These are phyloP conservation scores for Dasyornis broadbenti DNA, from an alignment of 2,113 vertebrate genomes.

Conservation along the genomic window DNA sequence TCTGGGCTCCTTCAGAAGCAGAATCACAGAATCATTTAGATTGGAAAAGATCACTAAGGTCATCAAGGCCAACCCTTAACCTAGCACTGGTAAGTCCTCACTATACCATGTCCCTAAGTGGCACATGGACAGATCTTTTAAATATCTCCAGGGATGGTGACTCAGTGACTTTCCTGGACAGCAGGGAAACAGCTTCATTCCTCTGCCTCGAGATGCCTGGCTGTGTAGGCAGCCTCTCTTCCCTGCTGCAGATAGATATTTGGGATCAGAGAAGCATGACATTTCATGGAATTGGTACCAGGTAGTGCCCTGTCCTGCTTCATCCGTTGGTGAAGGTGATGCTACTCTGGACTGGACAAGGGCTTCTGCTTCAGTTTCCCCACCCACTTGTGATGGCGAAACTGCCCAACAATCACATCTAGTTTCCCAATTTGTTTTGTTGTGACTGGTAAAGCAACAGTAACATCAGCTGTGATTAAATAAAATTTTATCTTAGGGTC, in stretches of 20 bases:
- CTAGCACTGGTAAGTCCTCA: not conserved
- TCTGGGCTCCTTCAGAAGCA: not conserved
- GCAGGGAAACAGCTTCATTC: not conserved
- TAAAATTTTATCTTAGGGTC: constrained; percentile 10
- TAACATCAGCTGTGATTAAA: not conserved
- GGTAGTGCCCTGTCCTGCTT: not conserved
- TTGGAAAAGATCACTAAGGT: not conserved
- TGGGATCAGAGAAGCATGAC: not conserved
- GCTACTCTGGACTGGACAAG: not conserved
- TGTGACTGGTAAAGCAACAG: not conserved
- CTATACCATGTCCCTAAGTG: not conserved
- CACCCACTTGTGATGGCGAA: not conserved
- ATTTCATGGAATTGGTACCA: not conserved
- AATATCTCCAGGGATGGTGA: not conserved
- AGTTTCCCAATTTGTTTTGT: not conserved
- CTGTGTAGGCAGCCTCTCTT: not conserved
- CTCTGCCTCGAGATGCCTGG: not conserved
- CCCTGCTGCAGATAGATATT: not conserved
- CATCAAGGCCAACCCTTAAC: not conserved
- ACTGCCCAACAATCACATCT: not conserved
- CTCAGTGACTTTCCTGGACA: not conserved
- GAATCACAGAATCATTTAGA: not conserved
- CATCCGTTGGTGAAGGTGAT: not conserved
- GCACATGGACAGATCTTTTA: not conserved
- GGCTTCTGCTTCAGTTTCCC: not conserved